Percentiles rank a stretch among this genome's conserved stretches.
These are phyloP conservation scores for Sakesphorus luctuosus DNA, from an alignment of 2,113 vertebrate genomes.

Conservation along the genomic window DNA sequence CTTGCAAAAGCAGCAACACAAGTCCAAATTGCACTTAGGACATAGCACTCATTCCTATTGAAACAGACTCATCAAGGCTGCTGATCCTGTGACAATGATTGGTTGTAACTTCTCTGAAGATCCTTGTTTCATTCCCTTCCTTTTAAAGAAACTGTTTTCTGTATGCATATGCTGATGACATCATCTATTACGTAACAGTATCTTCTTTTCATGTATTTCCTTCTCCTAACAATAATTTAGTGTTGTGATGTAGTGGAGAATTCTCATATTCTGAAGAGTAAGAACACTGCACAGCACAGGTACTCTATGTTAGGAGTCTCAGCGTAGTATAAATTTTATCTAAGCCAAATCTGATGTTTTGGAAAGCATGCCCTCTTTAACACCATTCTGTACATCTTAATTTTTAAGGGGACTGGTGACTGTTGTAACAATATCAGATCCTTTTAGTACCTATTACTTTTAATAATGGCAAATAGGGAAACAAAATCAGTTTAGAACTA, in stretches of 20 bases:
- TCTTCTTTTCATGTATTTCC: not conserved
- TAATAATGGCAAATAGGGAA: not conserved
- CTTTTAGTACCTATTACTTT: not conserved
- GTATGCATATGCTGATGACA: not conserved
- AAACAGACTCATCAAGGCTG: not conserved
- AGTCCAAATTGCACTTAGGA: not conserved
- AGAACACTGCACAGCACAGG: not conserved
- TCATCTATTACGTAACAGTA: not conserved
- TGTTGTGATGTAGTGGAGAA: not conserved
- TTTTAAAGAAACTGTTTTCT: not conserved
- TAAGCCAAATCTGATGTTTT: not conserved
- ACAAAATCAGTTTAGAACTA: not conserved
- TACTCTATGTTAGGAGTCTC: not conserved
- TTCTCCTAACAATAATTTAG: not conserved
- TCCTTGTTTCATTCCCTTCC: not conserved
- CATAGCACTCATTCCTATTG: not conserved
- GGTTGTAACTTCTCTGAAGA: not conserved
- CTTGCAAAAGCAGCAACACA: not conserved
- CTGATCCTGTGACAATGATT: not conserved
- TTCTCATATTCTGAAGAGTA: not conserved
- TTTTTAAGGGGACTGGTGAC: not conserved
- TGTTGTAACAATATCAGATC: not conserved
- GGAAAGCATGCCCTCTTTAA: not conserved
- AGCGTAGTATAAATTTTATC: not conserved
- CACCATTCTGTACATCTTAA: not conserved